phyloP scores from a whole-genome alignment of 2,113 vertebrate species.

The Anhinga rufa region DNA sequence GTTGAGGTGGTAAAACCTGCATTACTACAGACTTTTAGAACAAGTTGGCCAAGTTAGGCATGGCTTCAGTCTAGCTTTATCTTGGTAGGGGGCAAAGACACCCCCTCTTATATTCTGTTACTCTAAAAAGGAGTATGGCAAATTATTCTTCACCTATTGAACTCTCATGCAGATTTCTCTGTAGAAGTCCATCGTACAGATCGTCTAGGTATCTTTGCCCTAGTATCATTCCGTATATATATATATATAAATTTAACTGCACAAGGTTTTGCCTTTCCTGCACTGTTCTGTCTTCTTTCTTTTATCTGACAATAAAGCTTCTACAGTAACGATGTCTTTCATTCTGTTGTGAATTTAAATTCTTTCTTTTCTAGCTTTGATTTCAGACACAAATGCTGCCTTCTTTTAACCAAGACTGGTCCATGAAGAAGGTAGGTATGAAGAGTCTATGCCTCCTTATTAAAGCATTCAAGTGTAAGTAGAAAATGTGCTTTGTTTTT shows the following conservation, averaged over 20 bases:
- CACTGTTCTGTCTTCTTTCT: not conserved
- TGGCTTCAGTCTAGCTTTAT: not conserved
- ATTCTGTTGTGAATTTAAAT: conserved; percentile 5
- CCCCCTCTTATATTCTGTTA: not conserved
- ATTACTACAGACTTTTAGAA: not conserved
- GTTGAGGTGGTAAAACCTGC: not conserved
- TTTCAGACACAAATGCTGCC: not conserved
- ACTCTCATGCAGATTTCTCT: not conserved
- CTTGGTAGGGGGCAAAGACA: not conserved
- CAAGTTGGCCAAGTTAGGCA: not conserved
- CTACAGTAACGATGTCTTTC: not conserved
- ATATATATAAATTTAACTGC: not conserved
- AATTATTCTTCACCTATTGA: not conserved
- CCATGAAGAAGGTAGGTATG: not conserved
- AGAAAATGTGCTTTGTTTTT: conserved; percentile 11
- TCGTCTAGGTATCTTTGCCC: not conserved
- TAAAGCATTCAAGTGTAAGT: not conserved
- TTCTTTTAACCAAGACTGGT: not conserved
- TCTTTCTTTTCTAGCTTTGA: not conserved
- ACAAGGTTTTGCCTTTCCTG: not conserved
- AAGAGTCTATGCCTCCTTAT: not conserved
- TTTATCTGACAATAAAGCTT: conserved; percentile 8
- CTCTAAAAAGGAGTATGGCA: not conserved
- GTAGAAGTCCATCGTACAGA: not conserved
- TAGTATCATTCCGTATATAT: not conserved